Base-by-base conservation (phyloP, 2,888 invertebrate species). In the Pristionchus maxplancki region DNA sequence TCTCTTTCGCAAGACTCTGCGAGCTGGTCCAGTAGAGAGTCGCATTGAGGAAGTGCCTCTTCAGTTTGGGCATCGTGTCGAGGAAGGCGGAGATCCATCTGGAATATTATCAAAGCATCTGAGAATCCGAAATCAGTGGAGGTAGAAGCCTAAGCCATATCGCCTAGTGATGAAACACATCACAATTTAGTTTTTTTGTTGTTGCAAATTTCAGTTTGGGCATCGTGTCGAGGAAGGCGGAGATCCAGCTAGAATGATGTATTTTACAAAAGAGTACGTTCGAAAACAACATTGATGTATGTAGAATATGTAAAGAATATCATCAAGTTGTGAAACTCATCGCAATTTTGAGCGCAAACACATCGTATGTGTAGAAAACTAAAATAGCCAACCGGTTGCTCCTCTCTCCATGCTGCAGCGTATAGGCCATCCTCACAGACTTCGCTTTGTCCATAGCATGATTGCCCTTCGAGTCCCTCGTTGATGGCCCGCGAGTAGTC, bases 1-100 rank as follows among this genome's bases (percentile, higher is more conserved):
- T 94, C 89, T 94, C 94, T 31, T 92, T 91, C 2, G 93, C 90
- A 67, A 94, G 89, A 88, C 93, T 92, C 34, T 90, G 91, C 13
- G 94, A 93, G 0, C 94, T 91, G 0, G 93, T 91, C 89, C 90
- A 93, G 74, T 91, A 90, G 8, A 94, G 89, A 8, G 89, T 90
- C 0, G 92, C 90, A 50, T 91, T 91, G 20, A 81, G 81, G 13
- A 62, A 88, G 17, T 89, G 78, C 67, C 89, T 90, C 40, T 86
- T 83, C 53, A 91, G 88, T 13, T 87, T 88, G 0, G 89, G 84
- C 34, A 92, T 89, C 24, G 85, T 71, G 2, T 71, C 28, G 0
- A 92, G 88, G 64, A 94, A 92, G 0, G 88, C 34, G 13, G 90
- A 88, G 6, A 93, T 91, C 93, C 93, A 93, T 81, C 91, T 91